Base-by-base conservation (phyloP, 1,140 invertebrate genomes). In the Zaprionus capensis region DNA sequence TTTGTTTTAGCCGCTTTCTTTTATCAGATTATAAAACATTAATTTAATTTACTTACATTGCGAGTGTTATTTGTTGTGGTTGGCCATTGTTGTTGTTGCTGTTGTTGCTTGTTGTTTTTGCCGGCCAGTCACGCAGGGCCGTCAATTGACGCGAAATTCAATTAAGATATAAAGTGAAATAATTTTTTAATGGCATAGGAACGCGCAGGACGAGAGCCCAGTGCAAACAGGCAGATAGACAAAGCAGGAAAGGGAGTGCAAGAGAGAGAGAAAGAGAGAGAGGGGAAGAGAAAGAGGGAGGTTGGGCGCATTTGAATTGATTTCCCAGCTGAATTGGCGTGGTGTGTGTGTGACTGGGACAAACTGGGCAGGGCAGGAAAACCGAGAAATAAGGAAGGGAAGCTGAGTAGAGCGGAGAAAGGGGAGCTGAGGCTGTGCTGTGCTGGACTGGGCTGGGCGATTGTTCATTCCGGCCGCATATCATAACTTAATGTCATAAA, bases 161-260 rank as follows among this genome's bases (percentile, higher is more conserved):
- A 86, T 86, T 86, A 86, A 86, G 76, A 87, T 87, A 86, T 82
- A 86, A 82, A 86, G 76, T 79, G 76, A 86, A 86, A 86, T 86
- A 82, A 85, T 85, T 85, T 86, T 85, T 85, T 85, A 85, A 85
- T 85, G 79, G 82, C 82, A 85, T 73, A 73, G 80, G 61, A 81
- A 14, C 56, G 15, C 28, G 61, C 57, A 63, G 36, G 26, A 38
- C 22, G 31, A 51, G 51, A 20, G 67, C 1, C 38, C 22, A 53
- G 59, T 14, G 41, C 6, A 17, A 46, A 46, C 41, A 41, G 41
- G 6, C n/a, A 46, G 41, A 46, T 15, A 15, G 38, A 41, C 4
- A 41, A 24, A 28, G 51, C 17, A 20, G 22, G 28, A 51, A 36
- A 17, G 41, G 28, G 22, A 15, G 28, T 7, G 15, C 17, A 1